Evolutionary conservation across 2,797 vertebrate species (phyloP).

Genomic region (Squalus acanthias): DNA sequence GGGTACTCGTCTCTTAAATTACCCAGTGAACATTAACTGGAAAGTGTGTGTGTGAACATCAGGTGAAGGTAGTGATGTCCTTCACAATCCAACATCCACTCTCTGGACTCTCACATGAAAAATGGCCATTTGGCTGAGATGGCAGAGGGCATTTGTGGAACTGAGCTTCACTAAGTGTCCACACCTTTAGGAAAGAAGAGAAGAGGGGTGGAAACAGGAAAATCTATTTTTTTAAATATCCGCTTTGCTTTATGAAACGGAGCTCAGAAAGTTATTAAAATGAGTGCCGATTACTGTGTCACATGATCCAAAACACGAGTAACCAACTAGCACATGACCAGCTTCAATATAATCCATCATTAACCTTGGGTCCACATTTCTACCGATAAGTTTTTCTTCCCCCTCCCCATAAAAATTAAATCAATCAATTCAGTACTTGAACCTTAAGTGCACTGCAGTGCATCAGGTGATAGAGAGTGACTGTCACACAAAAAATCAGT

Average conservation of each 20-base stretch:
- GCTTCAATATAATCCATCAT: not conserved
- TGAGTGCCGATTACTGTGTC: not conserved
- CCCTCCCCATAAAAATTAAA: not conserved
- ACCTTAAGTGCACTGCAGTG: constrained; percentile 1
- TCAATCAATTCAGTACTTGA: constrained; percentile 17
- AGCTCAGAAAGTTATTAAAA: not conserved
- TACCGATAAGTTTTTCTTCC: not conserved
- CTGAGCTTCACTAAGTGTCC: not conserved
- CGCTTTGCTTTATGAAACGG: not conserved
- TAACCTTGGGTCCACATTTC: not conserved
- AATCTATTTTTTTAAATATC: not conserved
- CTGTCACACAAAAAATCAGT: not conserved
- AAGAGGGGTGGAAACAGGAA: not conserved
- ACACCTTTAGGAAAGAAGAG: not conserved
- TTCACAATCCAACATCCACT: not conserved
- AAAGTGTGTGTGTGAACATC: not conserved
- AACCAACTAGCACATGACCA: not conserved
- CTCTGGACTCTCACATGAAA: not conserved
- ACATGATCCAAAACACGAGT: not conserved
- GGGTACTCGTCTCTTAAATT: not conserved
- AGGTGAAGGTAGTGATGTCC: not conserved
- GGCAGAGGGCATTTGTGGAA: not conserved
- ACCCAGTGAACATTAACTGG: not conserved
- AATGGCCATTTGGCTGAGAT: not conserved
- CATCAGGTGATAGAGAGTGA: constrained; percentile 1